Percentiles rank a stretch among this genome's conserved stretches.
Evolutionary conservation across 2,113 vertebrate genomes (phyloP).

Genomic region (Pluvialis apricaria): DNA sequence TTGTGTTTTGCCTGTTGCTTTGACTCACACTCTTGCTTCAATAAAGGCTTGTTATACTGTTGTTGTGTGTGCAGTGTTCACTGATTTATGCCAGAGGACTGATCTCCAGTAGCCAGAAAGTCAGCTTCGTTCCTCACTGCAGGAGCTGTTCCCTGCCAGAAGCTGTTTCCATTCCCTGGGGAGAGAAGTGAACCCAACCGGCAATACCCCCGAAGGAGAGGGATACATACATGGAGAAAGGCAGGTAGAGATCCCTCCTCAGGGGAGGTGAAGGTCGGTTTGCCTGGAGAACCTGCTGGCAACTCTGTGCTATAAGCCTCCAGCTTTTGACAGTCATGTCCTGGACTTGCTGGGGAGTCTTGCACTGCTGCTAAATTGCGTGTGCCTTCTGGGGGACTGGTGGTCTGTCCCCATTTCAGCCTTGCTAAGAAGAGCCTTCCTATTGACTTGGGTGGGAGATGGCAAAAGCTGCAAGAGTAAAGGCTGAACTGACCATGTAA

Average conservation of each 20-base stretch:
- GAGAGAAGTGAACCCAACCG: neutral
- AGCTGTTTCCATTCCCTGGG: neutral
- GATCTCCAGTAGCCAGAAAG: neutral
- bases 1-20: constrained; percentile 28
- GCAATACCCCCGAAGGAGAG: fast-evolving
- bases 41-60: neutral
- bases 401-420: fast-evolving
- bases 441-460: neutral
- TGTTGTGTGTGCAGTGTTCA: neutral
- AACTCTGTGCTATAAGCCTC: neutral
- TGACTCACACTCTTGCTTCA: neutral
- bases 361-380: neutral
- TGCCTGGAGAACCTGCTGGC: neutral
- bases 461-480: neutral
- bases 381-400: neutral
- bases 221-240: neutral
- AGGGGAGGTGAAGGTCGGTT: neutral
- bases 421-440: neutral
- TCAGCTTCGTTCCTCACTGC: neutral
- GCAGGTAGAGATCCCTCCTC: neutral
- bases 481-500: neutral
- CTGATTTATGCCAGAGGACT: neutral
- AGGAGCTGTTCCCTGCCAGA: neutral
- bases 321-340: neutral
- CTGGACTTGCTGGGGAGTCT: neutral